Base-by-base conservation (phyloP, 92 coral and sea anemone species). In the Anthopleura xanthogrammica region DNA sequence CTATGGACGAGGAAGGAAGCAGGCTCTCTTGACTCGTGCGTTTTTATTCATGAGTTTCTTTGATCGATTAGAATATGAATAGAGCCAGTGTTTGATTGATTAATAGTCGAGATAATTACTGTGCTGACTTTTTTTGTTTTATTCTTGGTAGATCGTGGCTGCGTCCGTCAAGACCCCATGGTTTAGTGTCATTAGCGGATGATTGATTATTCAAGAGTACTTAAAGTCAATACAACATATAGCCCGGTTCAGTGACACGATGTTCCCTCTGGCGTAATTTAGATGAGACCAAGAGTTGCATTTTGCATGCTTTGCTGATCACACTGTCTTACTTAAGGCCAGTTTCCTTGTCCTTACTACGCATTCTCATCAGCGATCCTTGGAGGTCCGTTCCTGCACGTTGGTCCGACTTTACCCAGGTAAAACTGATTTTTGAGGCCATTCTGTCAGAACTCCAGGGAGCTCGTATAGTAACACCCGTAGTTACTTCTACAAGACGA, bases 181-280 rank as follows among this genome's bases (percentile, higher is more conserved):
- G 60, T 68, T 68, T 68, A 68, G 39, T 77, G 65, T 46, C 58
- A 52, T 77, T 23, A 52, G 64, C 4, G 41, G 36, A 4, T 77
- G 80, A 77, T 77, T 77, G 80, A 77, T 77, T 68, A 68, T 16
- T 24, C 74, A 77, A 77, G 80, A n/a, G 60, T 55, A 77, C 80
- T 77, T 77, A 23, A 22, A 77, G 80, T 19, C 60, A 77, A 77
- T 77, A 77, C 10, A 52, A 23, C 80, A 77, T 23, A 62, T 20
- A 12, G 70, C 70, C 48, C 5, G 40, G 52, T 62, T 36, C 50
- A 56, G 10, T 60, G 71, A 13, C 39, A 60, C 46, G 23, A 16
- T 58, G 72, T 55, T 55, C 23, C 81, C 70, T 24, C 81, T 77
- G 81, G 70, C 65, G 70, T 54, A 16, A 7, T 16, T 57, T 68